Evolutionary conservation across 2,888 invertebrate species (phyloP), one percentile per base, ranked within the genome.

Genomic region (Cosmopolites sordidus): DNA sequence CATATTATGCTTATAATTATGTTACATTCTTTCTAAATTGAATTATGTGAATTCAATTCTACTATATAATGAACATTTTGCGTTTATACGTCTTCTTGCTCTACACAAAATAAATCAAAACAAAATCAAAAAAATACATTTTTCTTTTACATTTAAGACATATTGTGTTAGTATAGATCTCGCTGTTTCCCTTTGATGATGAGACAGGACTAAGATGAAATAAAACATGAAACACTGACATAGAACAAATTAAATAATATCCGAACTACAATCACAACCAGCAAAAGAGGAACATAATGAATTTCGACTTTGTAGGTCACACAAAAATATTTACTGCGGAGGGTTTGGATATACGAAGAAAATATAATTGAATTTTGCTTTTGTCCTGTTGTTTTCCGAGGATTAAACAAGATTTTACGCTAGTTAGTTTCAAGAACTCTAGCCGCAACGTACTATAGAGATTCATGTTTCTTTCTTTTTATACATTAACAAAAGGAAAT

Each of bases 191-290:
- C 33, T 33, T 33, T 33, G 33, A 33, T 33, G n/a, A 33, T n/a
- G 12, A 12, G 12, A 12, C 33, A 33, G 11, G 8, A 12, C 33
- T 12, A 11, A 33, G 33, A 33, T 33, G 33, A 33, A 33, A 33
- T 33, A 33, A 33, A 33, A 33, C 33, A 33, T 11, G n/a, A 33
- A 12, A 33, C 11, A 33, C 33, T 12, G 33, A 33, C 33, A 33
- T 12, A 43, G 14, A 18, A 39, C 46, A 54, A 50, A 54, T 54
- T 50, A 54, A 54, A 54, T 54, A 54, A 50, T 46, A 54, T 46
- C 27, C 37, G 38, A 12, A 22, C 43, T 27, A 49, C 44, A 49
- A 54, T 48, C 37, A 41, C 12, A 30, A 4, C 9, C 11, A 14
- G 29, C 12, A 14, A 16, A 15, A 45, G 14, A 37, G 16, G 18